phyloP scores from a whole-genome alignment of 1,140 invertebrate species.

The Drosophila pandora region DNA sequence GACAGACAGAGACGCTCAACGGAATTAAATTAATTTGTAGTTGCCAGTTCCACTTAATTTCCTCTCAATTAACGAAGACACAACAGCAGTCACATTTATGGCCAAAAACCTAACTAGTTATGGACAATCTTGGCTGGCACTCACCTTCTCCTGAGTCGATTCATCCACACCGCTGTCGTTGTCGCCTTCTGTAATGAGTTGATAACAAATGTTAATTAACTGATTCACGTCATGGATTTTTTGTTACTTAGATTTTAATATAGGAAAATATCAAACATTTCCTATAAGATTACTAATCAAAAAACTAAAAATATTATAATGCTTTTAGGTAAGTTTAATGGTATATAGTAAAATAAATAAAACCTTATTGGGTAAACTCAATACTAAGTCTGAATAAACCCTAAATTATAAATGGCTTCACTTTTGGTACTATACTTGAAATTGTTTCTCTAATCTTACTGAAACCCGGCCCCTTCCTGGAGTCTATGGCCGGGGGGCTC shows the following conservation, averaged over 20 bases:
- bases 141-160: conserved; percentile 90
- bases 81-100: conserved; percentile 35
- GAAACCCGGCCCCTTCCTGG: conserved; percentile 19
- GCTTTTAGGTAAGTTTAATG: no score
- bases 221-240: no score
- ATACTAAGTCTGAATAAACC: background rate
- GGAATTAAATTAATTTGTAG: conserved; percentile 72
- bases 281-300: no score
- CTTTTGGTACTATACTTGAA: conserved; percentile 8
- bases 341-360: no score
- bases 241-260: no score
- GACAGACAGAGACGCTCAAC: conserved; percentile 41
- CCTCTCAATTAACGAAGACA: conserved; percentile 70
- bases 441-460: conserved; percentile 34
- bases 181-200: conserved; percentile 87
- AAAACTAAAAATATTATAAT: no score
- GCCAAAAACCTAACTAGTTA: conserved; percentile 27
- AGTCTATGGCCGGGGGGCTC: conserved; percentile 23
- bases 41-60: conserved; percentile 68
- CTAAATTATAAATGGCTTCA: conserved; percentile 45
- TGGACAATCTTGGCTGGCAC: conserved; percentile 35
- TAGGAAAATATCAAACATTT: no score
- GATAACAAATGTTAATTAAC: conserved; percentile 2
- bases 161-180: conserved; percentile 92
- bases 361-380: background rate